A percentile compares a stretch with the other conserved stretches of the same genome.
Evolutionary conservation across 2,888 invertebrate genomes (phyloP).

Genomic region (Caenorhabditis zanzibari): DNA sequence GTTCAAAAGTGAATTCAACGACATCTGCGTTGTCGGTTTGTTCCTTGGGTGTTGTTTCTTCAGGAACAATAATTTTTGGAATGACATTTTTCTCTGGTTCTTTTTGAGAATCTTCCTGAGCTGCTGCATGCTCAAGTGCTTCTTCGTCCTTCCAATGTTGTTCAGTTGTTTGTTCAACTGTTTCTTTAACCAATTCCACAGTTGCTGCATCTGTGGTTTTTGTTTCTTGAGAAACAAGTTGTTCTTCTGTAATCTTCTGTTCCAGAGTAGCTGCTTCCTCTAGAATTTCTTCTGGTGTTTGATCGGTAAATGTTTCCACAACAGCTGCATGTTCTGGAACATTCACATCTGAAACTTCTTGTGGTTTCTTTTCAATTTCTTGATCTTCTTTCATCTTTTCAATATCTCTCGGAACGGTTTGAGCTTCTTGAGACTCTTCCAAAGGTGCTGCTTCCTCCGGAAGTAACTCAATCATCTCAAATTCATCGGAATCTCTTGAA

Average conservation of each 20-base stretch:
- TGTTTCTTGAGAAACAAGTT: not conserved
- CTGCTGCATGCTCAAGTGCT: conserved; percentile 37
- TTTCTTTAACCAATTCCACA: conserved; percentile 15
- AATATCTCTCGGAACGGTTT: not conserved
- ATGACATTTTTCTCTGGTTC: not conserved
- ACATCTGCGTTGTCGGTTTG: not conserved
- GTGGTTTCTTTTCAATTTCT: no score
- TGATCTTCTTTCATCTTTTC: conserved; percentile 4
- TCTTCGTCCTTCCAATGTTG: not conserved
- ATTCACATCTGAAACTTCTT: not conserved
- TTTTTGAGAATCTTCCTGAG: not conserved
- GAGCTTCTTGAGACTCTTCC: conserved; percentile 6
- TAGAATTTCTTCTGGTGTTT: not conserved
- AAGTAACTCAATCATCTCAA: conserved; percentile 43
- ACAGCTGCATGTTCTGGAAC: conserved; percentile 10
- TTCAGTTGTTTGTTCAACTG: not conserved
- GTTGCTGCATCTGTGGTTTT: conserved; percentile 3
- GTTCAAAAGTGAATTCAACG: not conserved
- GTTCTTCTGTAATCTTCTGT: not conserved
- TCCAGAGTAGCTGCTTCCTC: conserved; percentile 40
- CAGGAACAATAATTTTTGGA: conserved; percentile 15
- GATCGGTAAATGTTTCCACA: not conserved
- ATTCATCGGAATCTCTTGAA: conserved; percentile 34
- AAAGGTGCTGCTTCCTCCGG: conserved; percentile 50
- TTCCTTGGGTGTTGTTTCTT: conserved; percentile 31